phyloP scores from a whole-genome alignment of 2,113 vertebrate genomes.

The Eptatretus burgeri region DNA sequence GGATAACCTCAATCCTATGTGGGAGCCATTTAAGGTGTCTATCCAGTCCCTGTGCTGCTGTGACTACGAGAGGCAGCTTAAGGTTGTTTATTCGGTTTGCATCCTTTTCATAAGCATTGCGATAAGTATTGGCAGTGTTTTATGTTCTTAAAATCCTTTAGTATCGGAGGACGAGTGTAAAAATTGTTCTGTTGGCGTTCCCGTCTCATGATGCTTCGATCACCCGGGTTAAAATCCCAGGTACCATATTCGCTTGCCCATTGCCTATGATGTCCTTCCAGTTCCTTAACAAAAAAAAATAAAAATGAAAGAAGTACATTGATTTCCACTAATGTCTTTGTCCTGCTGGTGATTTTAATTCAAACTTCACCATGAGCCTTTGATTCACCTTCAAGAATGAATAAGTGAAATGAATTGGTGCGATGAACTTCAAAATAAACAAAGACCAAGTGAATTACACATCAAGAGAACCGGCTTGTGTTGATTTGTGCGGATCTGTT shows the following conservation, averaged over 20 bases:
- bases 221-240: too few species aligned
- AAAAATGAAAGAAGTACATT: too few species aligned
- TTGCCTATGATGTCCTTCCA: too few species aligned
- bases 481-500: slow-evolving; percentile 10
- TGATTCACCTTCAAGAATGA: background rate
- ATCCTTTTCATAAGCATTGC: slow-evolving; percentile 3
- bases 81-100: slow-evolving; percentile 26
- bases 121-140: slow-evolving; percentile 7
- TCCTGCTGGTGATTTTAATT: slow-evolving; percentile 5
- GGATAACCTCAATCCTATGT: slow-evolving; percentile 86
- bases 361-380: background rate
- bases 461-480: background rate
- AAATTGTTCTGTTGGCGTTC: slow-evolving; percentile 11
- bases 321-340: slow-evolving; percentile 11
- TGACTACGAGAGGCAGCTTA: slow-evolving; percentile 61
- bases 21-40: slow-evolving; percentile 90
- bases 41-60: slow-evolving; percentile 83
- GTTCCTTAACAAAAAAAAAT: too few species aligned
- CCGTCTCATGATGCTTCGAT: slow-evolving; percentile 14
- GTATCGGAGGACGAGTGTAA: background rate
- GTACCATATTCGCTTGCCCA: too few species aligned
- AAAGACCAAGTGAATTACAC: background rate
- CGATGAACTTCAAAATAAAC: background rate
- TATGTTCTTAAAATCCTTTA: slow-evolving; percentile 8
- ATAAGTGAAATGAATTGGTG: background rate